Percentiles rank a stretch among this genome's conserved stretches.
These are phyloP conservation scores for human (Homo sapiens) DNA, from an alignment of 2,113 vertebrate genomes.

Conservation along the genomic window GRCh38 chr7:144958501-144959000, in stretches of 20 bases:
- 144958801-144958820: neutral
- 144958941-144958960: too few relatives aligned
- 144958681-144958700: neutral
- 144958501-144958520: neutral
- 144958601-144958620: neutral
- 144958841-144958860: neutral
- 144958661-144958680: neutral
- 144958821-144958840: neutral
- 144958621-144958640: neutral
- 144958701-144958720: neutral
- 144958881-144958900: neutral
- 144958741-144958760: neutral
- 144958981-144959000: too few relatives aligned
- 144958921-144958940: too few relatives aligned
- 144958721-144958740: neutral
- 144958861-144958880: neutral
- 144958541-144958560: neutral
- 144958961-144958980: too few relatives aligned
- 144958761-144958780: neutral
- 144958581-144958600: neutral
- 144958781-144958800: neutral
- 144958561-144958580: neutral
- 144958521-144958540: neutral
- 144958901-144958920: neutral
- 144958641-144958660: neutral